Base-by-base conservation (phyloP, 1,140 invertebrate genomes). In the Chelonus insularis region DNA sequence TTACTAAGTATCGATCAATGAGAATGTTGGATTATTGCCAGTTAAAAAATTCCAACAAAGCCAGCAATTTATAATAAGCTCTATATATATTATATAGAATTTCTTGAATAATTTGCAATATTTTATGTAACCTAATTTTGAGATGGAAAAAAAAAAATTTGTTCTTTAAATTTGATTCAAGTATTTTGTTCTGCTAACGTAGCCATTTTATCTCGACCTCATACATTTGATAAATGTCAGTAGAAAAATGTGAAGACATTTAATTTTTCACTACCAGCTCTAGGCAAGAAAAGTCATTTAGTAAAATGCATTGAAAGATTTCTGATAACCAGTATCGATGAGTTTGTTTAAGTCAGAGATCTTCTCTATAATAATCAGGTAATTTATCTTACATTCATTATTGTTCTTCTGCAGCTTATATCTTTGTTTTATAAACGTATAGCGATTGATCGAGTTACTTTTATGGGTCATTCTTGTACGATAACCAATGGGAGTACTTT, bases 151-250 rank as follows among this genome's bases (percentile, higher is more conserved):
- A 29, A 29, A 29, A 7, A 29, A 29, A 29, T 14, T n/a, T 39
- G 11, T 14, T 39, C 12, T 39, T 14, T 3, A 39, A 39, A n/a
- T 39, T 39, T 14, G 2, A 9, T n/a, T n/a, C n/a, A 11, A 39
- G 8, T 4, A 11, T 23, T 11, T 25, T n/a, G 9, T 9, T 23
- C 45, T n/a, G 45, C 16, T 11, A 48, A 48, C 18, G 11, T 3
- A 4, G 36, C n/a, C 36, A 39, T 14, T 39, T 39, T 39, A 9
- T 39, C 12, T 14, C 2, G 36, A 14, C 4, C 36, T 9, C 36
- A 39, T 16, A 57, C 68, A 51, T 68, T 74, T 75, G 73, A 75
- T 75, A 74, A 72, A 75, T 74, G 73, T 59, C 63, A 41, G 29
- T 37, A 9, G 58, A 57, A 68, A 75, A 74, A 74, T 69, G 66